Evolutionary conservation across 1,140 invertebrate species (phyloP).

Genomic region (Trichonephila clavata): DNA sequence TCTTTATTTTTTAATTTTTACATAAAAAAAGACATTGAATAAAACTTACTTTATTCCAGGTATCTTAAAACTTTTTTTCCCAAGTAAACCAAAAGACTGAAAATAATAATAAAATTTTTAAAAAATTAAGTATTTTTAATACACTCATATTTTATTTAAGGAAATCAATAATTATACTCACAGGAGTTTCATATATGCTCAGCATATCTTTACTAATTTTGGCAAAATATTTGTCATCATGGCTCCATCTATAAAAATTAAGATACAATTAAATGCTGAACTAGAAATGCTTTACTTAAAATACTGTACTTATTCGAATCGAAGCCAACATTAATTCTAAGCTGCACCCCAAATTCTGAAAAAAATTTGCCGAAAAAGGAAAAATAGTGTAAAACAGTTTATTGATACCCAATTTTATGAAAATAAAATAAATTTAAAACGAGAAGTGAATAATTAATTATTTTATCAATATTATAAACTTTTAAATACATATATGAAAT

Average conservation of each 20-base stretch:
- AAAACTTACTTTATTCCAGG: conserved; percentile 86
- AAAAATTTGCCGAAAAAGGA: no score
- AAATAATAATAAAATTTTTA: conserved; percentile 78
- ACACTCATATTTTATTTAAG: background rate
- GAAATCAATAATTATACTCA: conserved; percentile 80
- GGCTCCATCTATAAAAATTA: conserved; percentile 87
- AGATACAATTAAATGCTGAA: no score
- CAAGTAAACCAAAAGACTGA: conserved; percentile 93
- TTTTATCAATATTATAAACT: no score
- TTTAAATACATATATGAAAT: no score
- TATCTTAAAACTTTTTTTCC: conserved; percentile 97
- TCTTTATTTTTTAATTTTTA: no score
- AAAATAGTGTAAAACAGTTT: no score
- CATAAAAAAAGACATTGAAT: background rate
- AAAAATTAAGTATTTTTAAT: background rate
- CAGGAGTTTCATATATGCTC: conserved; percentile 97
- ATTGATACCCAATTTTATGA: no score
- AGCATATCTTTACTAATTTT: conserved; percentile 88
- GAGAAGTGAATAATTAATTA: no score
- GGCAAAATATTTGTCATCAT: conserved; percentile 98
- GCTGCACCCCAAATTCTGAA: no score
- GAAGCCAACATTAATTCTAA: no score
- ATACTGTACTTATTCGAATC: no score
- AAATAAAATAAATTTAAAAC: no score
- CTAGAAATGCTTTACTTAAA: background rate